Evolutionary conservation across 2,797 vertebrate genomes (phyloP).

Genomic region (Dermochelys coriacea): DNA sequence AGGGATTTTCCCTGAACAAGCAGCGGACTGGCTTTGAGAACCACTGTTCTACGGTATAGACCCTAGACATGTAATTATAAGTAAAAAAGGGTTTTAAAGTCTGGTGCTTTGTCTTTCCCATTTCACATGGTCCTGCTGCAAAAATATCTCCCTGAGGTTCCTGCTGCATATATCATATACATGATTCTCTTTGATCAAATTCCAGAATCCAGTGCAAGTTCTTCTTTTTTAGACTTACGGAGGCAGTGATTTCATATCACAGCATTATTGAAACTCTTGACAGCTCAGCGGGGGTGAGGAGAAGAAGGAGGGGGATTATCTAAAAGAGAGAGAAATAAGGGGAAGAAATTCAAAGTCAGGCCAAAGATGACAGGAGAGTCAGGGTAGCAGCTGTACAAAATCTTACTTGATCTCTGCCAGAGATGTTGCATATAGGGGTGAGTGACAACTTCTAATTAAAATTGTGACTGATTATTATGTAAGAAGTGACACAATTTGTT

Average conservation of each 20-base stretch:
- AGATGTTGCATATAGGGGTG: constrained; percentile 61
- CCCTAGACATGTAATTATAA: constrained; percentile 37
- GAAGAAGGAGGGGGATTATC: constrained; percentile 54
- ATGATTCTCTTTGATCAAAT: constrained; percentile 84
- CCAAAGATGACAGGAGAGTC: constrained; percentile 71
- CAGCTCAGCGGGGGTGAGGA: constrained; percentile 77
- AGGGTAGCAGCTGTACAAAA: constrained; percentile 70
- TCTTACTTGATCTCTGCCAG: constrained; percentile 68
- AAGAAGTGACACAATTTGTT: constrained; percentile 67
- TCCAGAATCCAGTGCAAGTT: constrained; percentile 73
- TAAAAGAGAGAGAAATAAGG: constrained; percentile 58
- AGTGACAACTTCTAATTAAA: constrained; percentile 81
- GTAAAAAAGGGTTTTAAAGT: constrained; percentile 38
- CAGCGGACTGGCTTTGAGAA: no score
- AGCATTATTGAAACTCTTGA: constrained; percentile 71
- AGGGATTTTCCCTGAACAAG: no score
- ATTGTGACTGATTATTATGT: constrained; percentile 74
- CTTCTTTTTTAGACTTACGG: constrained; percentile 60
- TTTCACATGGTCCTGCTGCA: constrained; percentile 62
- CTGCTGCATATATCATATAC: constrained; percentile 75
- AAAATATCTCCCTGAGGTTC: constrained; percentile 64
- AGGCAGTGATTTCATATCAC: constrained; percentile 77
- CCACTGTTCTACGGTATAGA: neutral
- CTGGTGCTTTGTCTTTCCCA: constrained; percentile 56
- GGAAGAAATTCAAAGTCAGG: constrained; percentile 75